Base-by-base conservation (phyloP, 2,888 invertebrate genomes). In the Cetonia aurata region DNA sequence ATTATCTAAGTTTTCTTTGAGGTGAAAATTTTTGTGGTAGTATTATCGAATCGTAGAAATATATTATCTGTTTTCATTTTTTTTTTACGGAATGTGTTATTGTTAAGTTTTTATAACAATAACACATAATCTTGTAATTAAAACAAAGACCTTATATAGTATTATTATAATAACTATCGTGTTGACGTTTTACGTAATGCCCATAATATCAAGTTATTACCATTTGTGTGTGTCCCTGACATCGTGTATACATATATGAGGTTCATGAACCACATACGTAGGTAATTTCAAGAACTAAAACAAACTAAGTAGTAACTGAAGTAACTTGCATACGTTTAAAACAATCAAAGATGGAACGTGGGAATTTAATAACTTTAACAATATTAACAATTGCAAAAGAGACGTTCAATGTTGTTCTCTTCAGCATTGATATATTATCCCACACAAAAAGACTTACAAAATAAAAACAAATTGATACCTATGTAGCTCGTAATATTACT, bases 281-380 rank as follows among this genome's bases (percentile, higher is more conserved):
- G n/a, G n/a, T n/a, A 48, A 48, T 12, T 48, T 52, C 52, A 17
- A 13, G 31, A 56, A 56, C 33, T 12, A 13, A 56, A 56, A 31
- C 25, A 13, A 56, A 56, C n/a, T 56, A 15, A n/a, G n/a, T 12
- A 25, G 1, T 56, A n/a, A n/a, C 37, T 37, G 25, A 13, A 37
- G 33, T 33, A 56, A 56, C n/a, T 25, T 25, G 25, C 37, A 13
- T 56, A 15, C 8, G 9, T 13, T 37, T 37, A 56, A 56, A 56
- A 56, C 37, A 37, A 56, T 31, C 55, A 37, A 56, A 31, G 55
- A 56, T n/a, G 12, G 37, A 56, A 56, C 55, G 55, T 56, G 55
- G 33, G 55, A 56, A 56, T 37, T 33, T 56, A 56, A 56, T 56
- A 56, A 56, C 6, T 31, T 31, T n/a, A 56, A 37, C 37, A 37